phyloP scores from a whole-genome alignment of 1,140 invertebrate species.

The Pseudomyrmex dendroicus region DNA sequence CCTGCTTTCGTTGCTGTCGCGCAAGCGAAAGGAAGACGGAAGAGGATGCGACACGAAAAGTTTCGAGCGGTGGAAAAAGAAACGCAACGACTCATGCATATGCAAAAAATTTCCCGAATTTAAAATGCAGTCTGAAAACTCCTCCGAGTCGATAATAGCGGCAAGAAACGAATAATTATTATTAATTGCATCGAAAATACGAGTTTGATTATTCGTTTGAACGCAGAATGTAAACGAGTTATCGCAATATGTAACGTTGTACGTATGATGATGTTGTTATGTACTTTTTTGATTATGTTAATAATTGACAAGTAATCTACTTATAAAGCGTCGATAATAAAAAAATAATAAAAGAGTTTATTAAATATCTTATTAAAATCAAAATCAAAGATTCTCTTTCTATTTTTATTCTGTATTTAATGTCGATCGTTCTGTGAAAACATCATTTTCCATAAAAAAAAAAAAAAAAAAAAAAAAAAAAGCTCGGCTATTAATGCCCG shows the following conservation, averaged over 20 bases:
- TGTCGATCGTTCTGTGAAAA: background rate
- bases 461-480: background rate
- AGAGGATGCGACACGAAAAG: slow-evolving; percentile 20
- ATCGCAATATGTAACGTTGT: background rate
- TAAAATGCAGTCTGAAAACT: slow-evolving; percentile 41
- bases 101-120: slow-evolving; percentile 42
- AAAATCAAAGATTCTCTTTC: background rate
- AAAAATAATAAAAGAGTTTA: background rate
- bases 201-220: slow-evolving; percentile 33
- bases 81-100: slow-evolving; percentile 43
- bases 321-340: too few relatives aligned
- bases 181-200: slow-evolving; percentile 31
- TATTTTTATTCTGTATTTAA: background rate
- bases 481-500: slow-evolving; percentile 72
- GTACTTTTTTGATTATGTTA: too few relatives aligned
- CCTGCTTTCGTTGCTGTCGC: slow-evolving; percentile 19
- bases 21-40: slow-evolving; percentile 20
- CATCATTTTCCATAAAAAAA: background rate
- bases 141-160: background rate
- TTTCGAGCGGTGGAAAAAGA: slow-evolving; percentile 35
- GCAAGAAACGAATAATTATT: slow-evolving; percentile 55
- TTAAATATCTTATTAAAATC: background rate
- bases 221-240: background rate
- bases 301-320: slow-evolving; percentile 6
- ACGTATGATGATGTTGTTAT: too few relatives aligned